Conservation (phyloP, 2,888 invertebrate genomes). For the Leptinotarsa peninsularis region DNA sequence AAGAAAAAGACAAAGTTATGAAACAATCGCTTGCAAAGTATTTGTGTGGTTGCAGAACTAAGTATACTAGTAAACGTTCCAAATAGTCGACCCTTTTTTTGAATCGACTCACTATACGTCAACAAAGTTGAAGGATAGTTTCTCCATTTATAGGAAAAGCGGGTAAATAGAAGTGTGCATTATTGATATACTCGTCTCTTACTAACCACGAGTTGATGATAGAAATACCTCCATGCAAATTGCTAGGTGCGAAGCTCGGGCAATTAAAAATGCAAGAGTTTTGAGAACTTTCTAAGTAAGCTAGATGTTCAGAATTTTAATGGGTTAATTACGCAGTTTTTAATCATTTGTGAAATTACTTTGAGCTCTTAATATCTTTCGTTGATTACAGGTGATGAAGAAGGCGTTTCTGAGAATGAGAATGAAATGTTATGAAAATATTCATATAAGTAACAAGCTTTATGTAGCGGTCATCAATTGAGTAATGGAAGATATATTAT, state of each 20-base stretch:
- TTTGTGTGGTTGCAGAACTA: too few relatives aligned
- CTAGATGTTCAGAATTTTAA: constrained; percentile 24
- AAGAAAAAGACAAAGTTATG: too few relatives aligned
- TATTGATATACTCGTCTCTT: constrained; percentile 36
- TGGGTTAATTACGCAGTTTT: constrained; percentile 19
- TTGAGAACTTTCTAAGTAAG: constrained; percentile 20
- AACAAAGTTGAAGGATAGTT: constrained; percentile 17
- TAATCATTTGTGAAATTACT: constrained; percentile 9
- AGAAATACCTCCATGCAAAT: constrained; percentile 37
- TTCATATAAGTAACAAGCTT: neutral
- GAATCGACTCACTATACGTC: constrained; percentile 8
- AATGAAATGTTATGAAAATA: neutral
- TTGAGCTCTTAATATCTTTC: neutral
- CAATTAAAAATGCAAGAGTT: constrained; percentile 33
- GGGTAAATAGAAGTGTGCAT: constrained; percentile 25
- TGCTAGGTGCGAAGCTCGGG: constrained; percentile 26
- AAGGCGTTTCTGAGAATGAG: neutral
- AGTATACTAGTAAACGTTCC: neutral
- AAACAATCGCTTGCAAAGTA: too few relatives aligned
- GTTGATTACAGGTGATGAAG: neutral
- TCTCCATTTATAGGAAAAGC: neutral
- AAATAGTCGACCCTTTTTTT: neutral
- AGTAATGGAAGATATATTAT: too few relatives aligned
- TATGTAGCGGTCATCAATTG: too few relatives aligned
- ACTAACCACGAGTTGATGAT: constrained; percentile 38